These are phyloP conservation scores for Invenusta paracnida DNA, from an alignment of 2,888 invertebrate species.

Conservation along the genomic window DNA sequence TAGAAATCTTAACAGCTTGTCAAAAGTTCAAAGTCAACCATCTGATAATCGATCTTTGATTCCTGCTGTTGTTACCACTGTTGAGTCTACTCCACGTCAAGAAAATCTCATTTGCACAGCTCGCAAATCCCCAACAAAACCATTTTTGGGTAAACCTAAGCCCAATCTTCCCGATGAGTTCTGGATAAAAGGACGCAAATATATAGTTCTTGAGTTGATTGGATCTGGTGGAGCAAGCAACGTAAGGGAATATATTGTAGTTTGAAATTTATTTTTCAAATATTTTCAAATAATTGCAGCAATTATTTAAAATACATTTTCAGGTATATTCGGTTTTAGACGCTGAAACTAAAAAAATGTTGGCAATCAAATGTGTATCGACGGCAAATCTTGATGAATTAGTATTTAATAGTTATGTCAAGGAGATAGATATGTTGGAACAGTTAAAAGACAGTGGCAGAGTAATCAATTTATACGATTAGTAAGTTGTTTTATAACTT, in stretches of 20 bases:
- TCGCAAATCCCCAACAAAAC: too few species aligned
- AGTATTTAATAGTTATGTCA: conserved; percentile 74
- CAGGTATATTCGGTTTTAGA: conserved; percentile 8
- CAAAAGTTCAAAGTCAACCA: too few species aligned
- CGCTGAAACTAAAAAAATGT: neutral
- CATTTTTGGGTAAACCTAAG: too few species aligned
- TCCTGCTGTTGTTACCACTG: too few species aligned
- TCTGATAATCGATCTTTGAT: too few species aligned
- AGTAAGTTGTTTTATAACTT: conserved; percentile 66
- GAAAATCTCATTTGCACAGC: too few species aligned
- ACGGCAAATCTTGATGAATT: conserved; percentile 64
- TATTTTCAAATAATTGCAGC: too few species aligned
- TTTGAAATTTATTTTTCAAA: neutral
- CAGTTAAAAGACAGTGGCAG: conserved; percentile 75
- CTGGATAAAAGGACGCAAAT: neutral
- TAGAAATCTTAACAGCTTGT: too few species aligned
- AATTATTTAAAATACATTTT: too few species aligned
- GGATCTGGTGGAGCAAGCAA: neutral
- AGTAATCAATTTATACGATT: conserved; percentile 78
- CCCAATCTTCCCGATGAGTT: neutral
- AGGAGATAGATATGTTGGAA: conserved; percentile 78
- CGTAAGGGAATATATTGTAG: neutral
- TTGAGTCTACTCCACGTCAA: too few species aligned
- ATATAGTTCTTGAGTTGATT: neutral
- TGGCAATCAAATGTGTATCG: conserved; percentile 4